phyloP scores from a whole-genome alignment of 2,797 vertebrate species.

The Tragopan temminckii region DNA sequence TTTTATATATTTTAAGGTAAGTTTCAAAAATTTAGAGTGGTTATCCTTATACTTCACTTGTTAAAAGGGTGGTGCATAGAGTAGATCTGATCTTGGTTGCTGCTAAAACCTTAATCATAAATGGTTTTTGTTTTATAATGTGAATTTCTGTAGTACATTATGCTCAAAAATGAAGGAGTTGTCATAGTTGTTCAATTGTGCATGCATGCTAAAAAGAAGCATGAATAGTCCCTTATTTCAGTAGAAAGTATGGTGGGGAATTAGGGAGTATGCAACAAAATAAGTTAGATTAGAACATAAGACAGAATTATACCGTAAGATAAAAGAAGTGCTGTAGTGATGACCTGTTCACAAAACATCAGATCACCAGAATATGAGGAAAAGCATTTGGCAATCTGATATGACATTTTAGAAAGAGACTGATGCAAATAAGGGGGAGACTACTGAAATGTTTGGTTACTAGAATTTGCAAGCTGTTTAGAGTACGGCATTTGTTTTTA shows the following conservation, averaged over 20 bases:
- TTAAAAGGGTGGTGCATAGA: neutral
- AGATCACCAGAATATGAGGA: neutral
- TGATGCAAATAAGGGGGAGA: neutral
- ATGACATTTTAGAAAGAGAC: neutral
- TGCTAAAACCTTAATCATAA: neutral
- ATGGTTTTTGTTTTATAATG: neutral
- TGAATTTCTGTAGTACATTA: neutral
- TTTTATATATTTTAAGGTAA: neutral
- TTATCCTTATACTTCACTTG: neutral
- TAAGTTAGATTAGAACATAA: neutral
- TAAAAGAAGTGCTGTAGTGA: neutral
- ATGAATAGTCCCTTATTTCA: neutral
- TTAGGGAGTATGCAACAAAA: neutral
- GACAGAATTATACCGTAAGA: neutral
- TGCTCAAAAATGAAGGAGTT: neutral
- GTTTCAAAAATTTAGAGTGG: neutral
- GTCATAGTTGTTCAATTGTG: neutral
- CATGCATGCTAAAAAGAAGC: neutral
- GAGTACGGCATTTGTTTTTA: neutral
- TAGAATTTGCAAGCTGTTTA: neutral
- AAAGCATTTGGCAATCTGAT: neutral
- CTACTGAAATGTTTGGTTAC: neutral
- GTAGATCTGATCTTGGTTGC: neutral
- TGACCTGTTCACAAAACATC: neutral
- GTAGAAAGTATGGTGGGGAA: neutral